phyloP scores from a whole-genome alignment of 2,797 vertebrate genomes.

The Sternarchorhynchus goeldii region DNA sequence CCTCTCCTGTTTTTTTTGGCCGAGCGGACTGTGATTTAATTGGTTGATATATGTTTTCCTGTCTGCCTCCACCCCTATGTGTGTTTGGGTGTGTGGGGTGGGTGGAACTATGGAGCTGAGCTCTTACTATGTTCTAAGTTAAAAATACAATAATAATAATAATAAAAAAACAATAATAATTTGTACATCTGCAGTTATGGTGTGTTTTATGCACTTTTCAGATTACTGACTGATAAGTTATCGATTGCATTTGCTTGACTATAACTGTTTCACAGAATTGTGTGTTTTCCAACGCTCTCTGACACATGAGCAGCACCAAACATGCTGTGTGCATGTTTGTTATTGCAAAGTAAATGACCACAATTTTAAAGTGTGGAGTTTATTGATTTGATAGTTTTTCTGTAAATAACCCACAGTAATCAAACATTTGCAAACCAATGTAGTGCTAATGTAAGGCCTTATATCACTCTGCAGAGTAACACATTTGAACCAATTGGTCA shows the following conservation, averaged over 20 bases:
- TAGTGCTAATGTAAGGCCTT: constrained; percentile 52
- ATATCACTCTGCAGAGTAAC: constrained; percentile 54
- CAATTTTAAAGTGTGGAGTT: constrained; percentile 43
- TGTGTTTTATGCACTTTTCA: constrained; percentile 49
- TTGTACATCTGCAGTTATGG: constrained; percentile 70
- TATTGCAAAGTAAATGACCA: neutral
- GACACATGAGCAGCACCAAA: no score
- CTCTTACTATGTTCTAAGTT: constrained; percentile 84
- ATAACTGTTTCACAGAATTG: no score
- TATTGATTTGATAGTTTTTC: constrained; percentile 58
- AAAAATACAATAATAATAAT: constrained; percentile 60
- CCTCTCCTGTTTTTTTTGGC: constrained; percentile 85
- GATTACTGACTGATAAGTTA: no score
- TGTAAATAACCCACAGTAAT: constrained; percentile 54
- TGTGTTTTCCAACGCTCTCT: no score
- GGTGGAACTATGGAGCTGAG: constrained; percentile 81
- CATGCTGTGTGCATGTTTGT: no score
- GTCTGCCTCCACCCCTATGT: constrained; percentile 72
- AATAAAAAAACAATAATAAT: constrained; percentile 62
- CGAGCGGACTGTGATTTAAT: constrained; percentile 82
- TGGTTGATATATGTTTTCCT: constrained; percentile 62
- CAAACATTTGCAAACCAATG: constrained; percentile 55
- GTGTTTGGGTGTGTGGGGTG: constrained; percentile 77
- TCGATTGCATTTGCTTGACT: no score
- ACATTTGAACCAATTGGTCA: constrained; percentile 58